Percentiles rank a stretch among this genome's conserved stretches.
Conservation (phyloP, 2,888 invertebrate species). For the Epirrita christyi region DNA sequence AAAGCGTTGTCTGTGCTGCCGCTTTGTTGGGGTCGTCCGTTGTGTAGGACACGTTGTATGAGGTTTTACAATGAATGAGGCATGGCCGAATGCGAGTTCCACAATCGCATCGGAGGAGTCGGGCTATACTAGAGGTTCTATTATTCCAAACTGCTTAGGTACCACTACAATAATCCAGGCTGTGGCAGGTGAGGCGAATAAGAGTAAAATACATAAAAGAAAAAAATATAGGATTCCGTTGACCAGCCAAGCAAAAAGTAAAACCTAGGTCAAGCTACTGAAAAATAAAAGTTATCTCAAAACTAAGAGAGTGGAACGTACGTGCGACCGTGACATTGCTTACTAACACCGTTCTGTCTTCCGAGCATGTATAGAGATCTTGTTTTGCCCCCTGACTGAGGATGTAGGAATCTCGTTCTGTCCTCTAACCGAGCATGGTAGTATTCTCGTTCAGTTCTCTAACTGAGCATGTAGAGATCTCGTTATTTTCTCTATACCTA, state of each 20-base stretch:
- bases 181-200: too few species aligned
- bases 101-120: too few species aligned
- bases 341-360: background rate
- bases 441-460: background rate
- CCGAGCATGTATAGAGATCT: too few species aligned
- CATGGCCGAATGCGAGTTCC: too few species aligned
- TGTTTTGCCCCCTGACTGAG: too few species aligned
- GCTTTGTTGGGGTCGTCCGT: too few species aligned
- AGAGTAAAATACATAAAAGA: background rate
- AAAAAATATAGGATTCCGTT: background rate
- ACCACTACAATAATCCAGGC: too few species aligned
- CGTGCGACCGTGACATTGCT: constrained; percentile 1
- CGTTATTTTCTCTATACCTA: background rate
- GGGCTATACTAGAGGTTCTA: too few species aligned
- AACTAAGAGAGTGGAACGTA: constrained; percentile 18
- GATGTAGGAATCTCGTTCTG: background rate
- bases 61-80: too few species aligned
- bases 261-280: constrained; percentile 13
- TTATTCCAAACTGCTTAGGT: too few species aligned
- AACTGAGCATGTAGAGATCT: background rate
- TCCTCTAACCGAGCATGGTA: background rate
- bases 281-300: constrained; percentile 23
- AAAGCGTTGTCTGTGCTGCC: too few species aligned
- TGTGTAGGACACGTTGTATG: too few species aligned
- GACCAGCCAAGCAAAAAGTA: constrained; percentile 2